Percentiles rank a stretch among this genome's conserved stretches.
Evolutionary conservation across 2,888 invertebrate species (phyloP).

Genomic region (Gasteruption jaculator): DNA sequence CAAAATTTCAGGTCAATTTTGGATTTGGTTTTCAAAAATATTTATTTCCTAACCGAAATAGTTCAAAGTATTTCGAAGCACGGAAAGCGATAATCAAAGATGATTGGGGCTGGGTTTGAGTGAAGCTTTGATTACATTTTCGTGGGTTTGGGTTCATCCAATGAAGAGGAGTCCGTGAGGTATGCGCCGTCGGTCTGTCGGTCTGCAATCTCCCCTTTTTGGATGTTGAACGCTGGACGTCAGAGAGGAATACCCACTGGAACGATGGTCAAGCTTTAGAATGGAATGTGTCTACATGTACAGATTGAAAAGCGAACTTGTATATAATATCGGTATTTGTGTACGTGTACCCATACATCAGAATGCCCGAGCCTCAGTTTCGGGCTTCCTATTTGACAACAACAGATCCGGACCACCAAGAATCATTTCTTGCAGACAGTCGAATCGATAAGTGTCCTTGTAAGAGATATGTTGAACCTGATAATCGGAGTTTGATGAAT

Average conservation of each 20-base stretch:
- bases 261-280: conserved; percentile 39
- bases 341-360: no score
- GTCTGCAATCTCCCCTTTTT: conserved; percentile 45
- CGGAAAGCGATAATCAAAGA: conserved; percentile 10
- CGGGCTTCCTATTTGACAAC: conserved; percentile 30
- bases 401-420: conserved; percentile 37
- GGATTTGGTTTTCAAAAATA: no score
- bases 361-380: no score
- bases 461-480: no score
- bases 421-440: conserved; percentile 20
- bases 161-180: no score
- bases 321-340: no score
- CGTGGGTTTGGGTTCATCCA: no score
- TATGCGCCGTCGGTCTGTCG: conserved; percentile 42
- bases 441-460: background rate
- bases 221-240: conserved; percentile 45
- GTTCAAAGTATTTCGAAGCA: no score
- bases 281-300: conserved; percentile 50
- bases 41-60: no score
- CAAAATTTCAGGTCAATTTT: no score
- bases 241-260: conserved; percentile 23
- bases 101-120: conserved; percentile 20
- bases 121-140: conserved; percentile 34
- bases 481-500: no score
- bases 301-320: conserved; percentile 45